phyloP scores from a whole-genome alignment of 1,140 invertebrate genomes.

The Lanistes nyassanus region DNA sequence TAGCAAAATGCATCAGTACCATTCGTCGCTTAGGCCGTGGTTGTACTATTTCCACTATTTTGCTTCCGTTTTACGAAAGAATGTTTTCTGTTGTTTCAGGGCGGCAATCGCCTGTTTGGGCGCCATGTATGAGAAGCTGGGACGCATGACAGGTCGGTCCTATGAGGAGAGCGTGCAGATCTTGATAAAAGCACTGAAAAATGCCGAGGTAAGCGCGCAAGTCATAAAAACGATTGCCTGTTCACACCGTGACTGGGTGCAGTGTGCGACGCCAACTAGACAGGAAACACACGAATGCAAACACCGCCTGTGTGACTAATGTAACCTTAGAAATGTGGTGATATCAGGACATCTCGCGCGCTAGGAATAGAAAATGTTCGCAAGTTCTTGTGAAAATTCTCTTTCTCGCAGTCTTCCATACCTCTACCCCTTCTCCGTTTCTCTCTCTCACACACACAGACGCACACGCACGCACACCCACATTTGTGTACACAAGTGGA shows the following conservation, averaged over 20 bases:
- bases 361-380: no score
- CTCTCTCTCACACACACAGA: no score
- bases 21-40: no score
- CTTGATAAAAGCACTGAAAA: conserved; percentile 89
- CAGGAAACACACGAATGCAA: not conserved
- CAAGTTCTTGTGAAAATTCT: no score
- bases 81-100: conserved; percentile 69
- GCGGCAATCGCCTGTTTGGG: conserved; percentile 96
- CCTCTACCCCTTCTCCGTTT: no score
- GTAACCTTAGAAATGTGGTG: no score
- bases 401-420: not conserved
- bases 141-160: conserved; percentile 97
- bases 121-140: conserved; percentile 97
- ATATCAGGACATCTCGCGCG: no score
- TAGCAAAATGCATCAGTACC: no score
- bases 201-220: conserved; percentile 79
- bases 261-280: no score
- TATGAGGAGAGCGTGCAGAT: conserved; percentile 98
- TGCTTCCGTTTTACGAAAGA: no score
- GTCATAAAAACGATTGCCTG: not conserved
- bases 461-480: not conserved
- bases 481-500: not conserved
- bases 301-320: not conserved
- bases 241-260: no score
- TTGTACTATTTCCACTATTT: no score